Conservation (phyloP, 2,113 vertebrate genomes). For the Bothrops jararaca region DNA sequence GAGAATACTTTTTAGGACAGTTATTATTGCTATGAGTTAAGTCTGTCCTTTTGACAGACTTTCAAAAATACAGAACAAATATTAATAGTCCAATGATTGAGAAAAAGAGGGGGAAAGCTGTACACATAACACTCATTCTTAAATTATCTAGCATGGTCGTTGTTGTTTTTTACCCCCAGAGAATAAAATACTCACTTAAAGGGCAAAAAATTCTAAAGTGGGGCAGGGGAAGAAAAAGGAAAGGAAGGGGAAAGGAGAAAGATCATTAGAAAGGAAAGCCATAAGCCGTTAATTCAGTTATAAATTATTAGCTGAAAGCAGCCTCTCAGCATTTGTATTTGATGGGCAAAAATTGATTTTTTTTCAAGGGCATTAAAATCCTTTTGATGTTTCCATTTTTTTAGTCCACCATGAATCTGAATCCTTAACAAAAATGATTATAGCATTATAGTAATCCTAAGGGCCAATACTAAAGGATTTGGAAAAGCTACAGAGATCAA, state of each 20-base stretch:
- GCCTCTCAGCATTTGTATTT: slow-evolving; percentile 79
- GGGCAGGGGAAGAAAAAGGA: neutral
- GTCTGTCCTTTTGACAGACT: slow-evolving; percentile 8
- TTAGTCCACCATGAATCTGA: slow-evolving; percentile 79
- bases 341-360: slow-evolving; percentile 82
- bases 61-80: slow-evolving; percentile 31
- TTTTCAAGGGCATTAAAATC: slow-evolving; percentile 81
- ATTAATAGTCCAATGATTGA: slow-evolving; percentile 43
- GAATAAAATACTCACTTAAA: slow-evolving; percentile 73
- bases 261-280: slow-evolving; percentile 65
- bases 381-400: slow-evolving; percentile 80
- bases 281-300: slow-evolving; percentile 82
- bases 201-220: slow-evolving; percentile 54
- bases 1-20: neutral
- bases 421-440: slow-evolving; percentile 83
- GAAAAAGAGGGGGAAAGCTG: slow-evolving; percentile 48
- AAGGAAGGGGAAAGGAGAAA: slow-evolving; percentile 14
- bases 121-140: slow-evolving; percentile 53
- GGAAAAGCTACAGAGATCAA: slow-evolving; percentile 81
- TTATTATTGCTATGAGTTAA: neutral
- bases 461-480: slow-evolving; percentile 85
- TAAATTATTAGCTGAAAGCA: slow-evolving; percentile 79
- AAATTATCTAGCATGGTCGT: slow-evolving; percentile 55
- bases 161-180: slow-evolving; percentile 61
- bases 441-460: slow-evolving; percentile 88